Evolutionary conservation across 2,797 vertebrate genomes (phyloP).

Genomic region (Tangara arthus): DNA sequence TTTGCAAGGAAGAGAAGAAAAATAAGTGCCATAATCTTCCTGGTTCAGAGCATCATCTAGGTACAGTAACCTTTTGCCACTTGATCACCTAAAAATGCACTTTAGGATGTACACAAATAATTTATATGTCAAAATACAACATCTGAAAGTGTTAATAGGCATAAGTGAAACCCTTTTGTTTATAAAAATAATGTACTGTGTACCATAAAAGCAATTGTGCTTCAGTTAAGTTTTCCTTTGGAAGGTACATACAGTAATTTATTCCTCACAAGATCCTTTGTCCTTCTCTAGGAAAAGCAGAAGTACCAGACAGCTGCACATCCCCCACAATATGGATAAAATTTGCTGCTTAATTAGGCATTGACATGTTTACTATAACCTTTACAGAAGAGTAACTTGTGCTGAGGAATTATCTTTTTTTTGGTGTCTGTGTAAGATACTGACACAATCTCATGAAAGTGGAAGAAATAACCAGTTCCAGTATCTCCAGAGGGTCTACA

Average conservation of each 20-base stretch:
- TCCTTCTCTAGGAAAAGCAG: conserved; percentile 60
- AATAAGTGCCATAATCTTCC: not conserved
- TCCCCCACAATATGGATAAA: conserved; percentile 70
- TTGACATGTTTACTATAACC: conserved; percentile 78
- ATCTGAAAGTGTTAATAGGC: not conserved
- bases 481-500: not conserved
- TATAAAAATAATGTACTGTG: conserved; percentile 5
- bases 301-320: conserved; percentile 63
- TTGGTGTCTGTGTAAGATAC: not conserved
- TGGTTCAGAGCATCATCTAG: not conserved
- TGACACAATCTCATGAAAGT: not conserved
- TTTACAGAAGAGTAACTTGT: conserved; percentile 73
- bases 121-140: conserved; percentile 10
- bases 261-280: conserved; percentile 27
- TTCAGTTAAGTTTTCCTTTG: not conserved
- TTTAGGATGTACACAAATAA: conserved; percentile 22
- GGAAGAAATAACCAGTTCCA: not conserved
- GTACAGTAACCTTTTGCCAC: not conserved
- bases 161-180: conserved; percentile 30
- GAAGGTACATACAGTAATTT: not conserved
- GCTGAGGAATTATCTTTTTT: conserved; percentile 59
- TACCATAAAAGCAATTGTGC: not conserved
- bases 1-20: not conserved
- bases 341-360: conserved; percentile 78
- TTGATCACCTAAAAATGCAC: not conserved